phyloP scores from a whole-genome alignment of 1,140 invertebrate genomes.

The Melanaphis sacchari region DNA sequence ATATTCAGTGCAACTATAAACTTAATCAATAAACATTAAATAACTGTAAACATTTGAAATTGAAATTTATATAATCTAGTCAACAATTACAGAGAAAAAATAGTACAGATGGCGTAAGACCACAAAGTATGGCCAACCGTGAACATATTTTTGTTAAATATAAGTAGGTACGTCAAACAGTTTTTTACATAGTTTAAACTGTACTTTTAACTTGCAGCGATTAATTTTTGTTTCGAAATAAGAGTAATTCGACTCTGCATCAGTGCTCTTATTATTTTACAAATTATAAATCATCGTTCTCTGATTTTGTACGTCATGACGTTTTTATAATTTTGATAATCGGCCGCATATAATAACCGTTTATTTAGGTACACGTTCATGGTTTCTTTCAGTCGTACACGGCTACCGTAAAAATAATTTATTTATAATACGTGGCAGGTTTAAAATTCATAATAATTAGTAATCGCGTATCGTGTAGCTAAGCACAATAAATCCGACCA shows the following conservation, averaged over 20 bases:
- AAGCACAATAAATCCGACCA: background rate
- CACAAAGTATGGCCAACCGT: background rate
- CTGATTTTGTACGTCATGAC: background rate
- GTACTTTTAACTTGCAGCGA: background rate
- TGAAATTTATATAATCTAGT: background rate
- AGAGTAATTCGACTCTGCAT: background rate
- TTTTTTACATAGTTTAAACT: background rate
- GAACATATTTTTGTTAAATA: no score
- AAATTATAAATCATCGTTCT: background rate
- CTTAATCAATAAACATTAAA: background rate
- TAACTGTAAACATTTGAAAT: background rate
- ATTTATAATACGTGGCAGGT: background rate
- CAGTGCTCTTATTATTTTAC: background rate
- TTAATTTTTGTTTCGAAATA: background rate
- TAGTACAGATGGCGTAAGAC: accelerated
- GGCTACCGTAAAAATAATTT: background rate
- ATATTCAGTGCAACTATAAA: background rate
- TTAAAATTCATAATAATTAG: background rate
- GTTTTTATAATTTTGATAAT: background rate
- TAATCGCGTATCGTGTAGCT: background rate
- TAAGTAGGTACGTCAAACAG: no score
- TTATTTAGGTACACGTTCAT: background rate
- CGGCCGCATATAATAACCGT: background rate
- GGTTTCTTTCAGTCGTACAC: background rate
- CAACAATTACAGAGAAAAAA: background rate